Evolutionary conservation across 1,140 invertebrate species (phyloP).

Genomic region (Chrysoperla carnea): DNA sequence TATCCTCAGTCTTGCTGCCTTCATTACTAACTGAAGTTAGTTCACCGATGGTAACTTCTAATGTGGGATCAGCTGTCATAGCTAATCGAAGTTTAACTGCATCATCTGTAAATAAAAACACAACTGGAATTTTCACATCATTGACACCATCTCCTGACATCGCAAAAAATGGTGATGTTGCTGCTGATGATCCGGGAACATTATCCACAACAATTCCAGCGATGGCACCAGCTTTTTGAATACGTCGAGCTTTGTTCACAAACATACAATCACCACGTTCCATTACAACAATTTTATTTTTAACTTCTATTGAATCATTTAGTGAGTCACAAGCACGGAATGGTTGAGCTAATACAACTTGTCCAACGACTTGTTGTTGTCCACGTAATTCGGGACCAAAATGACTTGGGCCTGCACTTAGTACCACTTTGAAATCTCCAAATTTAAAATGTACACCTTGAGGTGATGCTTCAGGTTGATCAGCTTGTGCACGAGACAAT

Average conservation of each 20-base stretch:
- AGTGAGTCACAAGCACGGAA: slow-evolving; percentile 48
- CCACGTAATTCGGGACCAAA: slow-evolving; percentile 65
- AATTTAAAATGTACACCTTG: slow-evolving; percentile 32
- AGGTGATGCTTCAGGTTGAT: slow-evolving; percentile 37
- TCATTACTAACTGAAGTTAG: slow-evolving; percentile 15
- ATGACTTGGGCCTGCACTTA: slow-evolving; percentile 76
- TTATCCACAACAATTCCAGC: slow-evolving; percentile 86
- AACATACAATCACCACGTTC: slow-evolving; percentile 89
- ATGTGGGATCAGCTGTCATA: slow-evolving; percentile 25
- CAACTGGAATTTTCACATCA: slow-evolving; percentile 76
- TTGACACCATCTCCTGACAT: slow-evolving; percentile 89
- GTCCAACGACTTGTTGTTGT: slow-evolving; percentile 35
- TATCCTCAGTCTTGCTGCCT: slow-evolving; percentile 15
- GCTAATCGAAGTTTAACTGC: slow-evolving; percentile 43
- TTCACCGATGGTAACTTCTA: slow-evolving; percentile 32
- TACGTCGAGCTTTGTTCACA: slow-evolving; percentile 75
- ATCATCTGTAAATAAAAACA: slow-evolving; percentile 79
- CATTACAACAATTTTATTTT: slow-evolving; percentile 66
- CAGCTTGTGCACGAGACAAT: slow-evolving; percentile 53
- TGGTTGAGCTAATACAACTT: slow-evolving; percentile 45
- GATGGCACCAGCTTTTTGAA: slow-evolving; percentile 68
- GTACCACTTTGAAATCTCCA: slow-evolving; percentile 20
- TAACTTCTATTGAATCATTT: slow-evolving; percentile 35
- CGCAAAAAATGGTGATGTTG: slow-evolving; percentile 69
- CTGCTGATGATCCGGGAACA: slow-evolving; percentile 47